A percentile compares a stretch with the other conserved stretches of the same genome.
Evolutionary conservation across 2,888 invertebrate genomes (phyloP).

Genomic region (Drosophila paracracens): DNA sequence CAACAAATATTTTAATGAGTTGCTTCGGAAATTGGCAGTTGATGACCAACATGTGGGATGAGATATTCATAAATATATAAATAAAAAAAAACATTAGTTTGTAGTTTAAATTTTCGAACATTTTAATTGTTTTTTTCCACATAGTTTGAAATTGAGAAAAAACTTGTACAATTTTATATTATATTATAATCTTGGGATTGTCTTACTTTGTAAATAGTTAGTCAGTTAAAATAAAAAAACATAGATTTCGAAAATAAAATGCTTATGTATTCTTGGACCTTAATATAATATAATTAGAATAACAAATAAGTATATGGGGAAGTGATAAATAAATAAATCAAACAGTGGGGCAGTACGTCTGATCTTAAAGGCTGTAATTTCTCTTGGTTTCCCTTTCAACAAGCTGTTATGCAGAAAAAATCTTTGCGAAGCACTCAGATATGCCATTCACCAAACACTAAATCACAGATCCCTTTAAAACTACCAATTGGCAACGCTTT

Average conservation of each 20-base stretch:
- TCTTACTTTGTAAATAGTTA: not conserved
- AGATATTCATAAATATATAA: not conserved
- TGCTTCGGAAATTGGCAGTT: not conserved
- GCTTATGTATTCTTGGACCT: rapidly evolving
- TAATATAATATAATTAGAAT: not conserved
- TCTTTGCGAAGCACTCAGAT: not conserved
- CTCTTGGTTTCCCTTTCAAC: not conserved
- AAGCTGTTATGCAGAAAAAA: not conserved
- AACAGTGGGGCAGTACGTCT: not conserved
- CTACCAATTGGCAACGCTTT: not conserved
- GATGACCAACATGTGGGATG: not conserved
- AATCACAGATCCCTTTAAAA: not conserved
- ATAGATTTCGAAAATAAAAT: not conserved
- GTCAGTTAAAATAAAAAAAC: not conserved
- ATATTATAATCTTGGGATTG: not conserved
- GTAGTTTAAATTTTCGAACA: not conserved
- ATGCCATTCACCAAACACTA: not conserved
- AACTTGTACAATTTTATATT: not conserved
- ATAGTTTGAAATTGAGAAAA: not conserved
- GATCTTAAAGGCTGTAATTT: not conserved
- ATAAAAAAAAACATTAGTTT: not conserved
- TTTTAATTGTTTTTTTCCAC: not conserved
- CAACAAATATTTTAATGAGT: not conserved
- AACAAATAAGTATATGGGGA: not conserved
- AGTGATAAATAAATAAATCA: not conserved